Evolutionary conservation across 2,113 vertebrate genomes (phyloP).

Genomic region (Lates calcarifer): DNA sequence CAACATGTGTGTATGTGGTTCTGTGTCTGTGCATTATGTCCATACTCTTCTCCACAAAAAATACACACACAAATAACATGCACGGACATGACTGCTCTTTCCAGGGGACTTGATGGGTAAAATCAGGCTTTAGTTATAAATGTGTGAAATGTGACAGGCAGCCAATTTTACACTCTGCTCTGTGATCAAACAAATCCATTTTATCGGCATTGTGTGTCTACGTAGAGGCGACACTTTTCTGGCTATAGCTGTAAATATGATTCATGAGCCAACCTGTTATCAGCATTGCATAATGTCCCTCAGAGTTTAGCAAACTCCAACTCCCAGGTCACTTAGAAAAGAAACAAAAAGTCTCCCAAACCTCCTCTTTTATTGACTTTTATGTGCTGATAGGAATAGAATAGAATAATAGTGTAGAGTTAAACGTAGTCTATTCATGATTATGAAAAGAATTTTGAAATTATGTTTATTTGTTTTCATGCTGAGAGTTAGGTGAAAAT

Average conservation of each 20-base stretch:
- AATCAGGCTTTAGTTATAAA: slow-evolving; percentile 36
- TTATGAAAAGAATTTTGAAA: background rate
- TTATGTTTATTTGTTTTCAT: background rate
- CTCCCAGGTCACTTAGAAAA: background rate
- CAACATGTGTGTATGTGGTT: background rate
- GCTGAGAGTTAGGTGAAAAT: background rate
- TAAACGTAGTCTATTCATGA: background rate
- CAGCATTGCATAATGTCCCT: slow-evolving; percentile 11
- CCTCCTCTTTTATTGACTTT: too few species aligned
- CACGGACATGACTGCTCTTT: slow-evolving; percentile 11
- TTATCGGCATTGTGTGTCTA: slow-evolving; percentile 16
- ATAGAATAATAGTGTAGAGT: background rate
- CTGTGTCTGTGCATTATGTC: slow-evolving; percentile 10
- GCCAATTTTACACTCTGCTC: slow-evolving; percentile 43
- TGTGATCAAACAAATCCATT: slow-evolving; percentile 55
- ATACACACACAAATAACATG: background rate
- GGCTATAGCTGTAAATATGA: slow-evolving; percentile 44
- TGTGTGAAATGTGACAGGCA: slow-evolving; percentile 52
- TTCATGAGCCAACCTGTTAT: slow-evolving; percentile 26
- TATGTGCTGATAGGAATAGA: background rate
- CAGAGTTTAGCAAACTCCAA: slow-evolving; percentile 21
- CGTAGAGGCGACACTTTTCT: slow-evolving; percentile 13
- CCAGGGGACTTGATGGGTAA: slow-evolving; percentile 19
- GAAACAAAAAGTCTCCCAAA: background rate
- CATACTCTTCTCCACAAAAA: background rate